phyloP scores from a whole-genome alignment of 2,888 invertebrate genomes.

The Heteropelma amictum region DNA sequence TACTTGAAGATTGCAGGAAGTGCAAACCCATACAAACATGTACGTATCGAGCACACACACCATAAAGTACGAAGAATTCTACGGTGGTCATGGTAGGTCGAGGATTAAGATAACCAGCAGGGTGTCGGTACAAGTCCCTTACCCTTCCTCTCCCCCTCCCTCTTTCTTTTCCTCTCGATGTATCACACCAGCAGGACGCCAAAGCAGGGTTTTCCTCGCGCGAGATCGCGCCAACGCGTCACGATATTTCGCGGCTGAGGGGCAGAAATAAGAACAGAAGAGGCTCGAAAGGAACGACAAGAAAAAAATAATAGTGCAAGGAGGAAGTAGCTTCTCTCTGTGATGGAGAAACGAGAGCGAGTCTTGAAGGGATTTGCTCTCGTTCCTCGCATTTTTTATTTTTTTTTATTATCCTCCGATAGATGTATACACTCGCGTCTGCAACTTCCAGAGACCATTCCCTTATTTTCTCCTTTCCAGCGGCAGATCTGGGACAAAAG shows the following conservation, averaged over 20 bases:
- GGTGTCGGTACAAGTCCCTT: conserved; percentile 40
- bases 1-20: conserved; percentile 4
- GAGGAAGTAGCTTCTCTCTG: conserved; percentile 29
- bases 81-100: conserved; percentile 33
- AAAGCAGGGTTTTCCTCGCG: conserved; percentile 37
- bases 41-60: conserved; percentile 16
- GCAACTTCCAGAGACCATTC: not conserved
- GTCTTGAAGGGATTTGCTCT: conserved; percentile 19
- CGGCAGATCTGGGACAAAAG: conserved; percentile 33
- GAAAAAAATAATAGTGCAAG: not conserved
- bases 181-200: conserved; percentile 22
- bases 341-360: conserved; percentile 46
- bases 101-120: conserved; percentile 55
- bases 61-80: conserved; percentile 39
- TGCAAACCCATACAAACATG: not conserved
- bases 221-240: conserved; percentile 52
- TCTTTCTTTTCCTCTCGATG: not conserved
- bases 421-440: not conserved
- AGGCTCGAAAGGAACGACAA: conserved; percentile 17
- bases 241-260: conserved; percentile 52
- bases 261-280: conserved; percentile 35
- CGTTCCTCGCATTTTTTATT: conserved; percentile 18
- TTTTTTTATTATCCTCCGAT: conserved; percentile 19
- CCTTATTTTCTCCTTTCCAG: conserved; percentile 34
- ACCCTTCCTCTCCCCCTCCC: not conserved